Evolutionary conservation across 1,140 invertebrate species (phyloP).

Genomic region (Psilanteris sp.): DNA sequence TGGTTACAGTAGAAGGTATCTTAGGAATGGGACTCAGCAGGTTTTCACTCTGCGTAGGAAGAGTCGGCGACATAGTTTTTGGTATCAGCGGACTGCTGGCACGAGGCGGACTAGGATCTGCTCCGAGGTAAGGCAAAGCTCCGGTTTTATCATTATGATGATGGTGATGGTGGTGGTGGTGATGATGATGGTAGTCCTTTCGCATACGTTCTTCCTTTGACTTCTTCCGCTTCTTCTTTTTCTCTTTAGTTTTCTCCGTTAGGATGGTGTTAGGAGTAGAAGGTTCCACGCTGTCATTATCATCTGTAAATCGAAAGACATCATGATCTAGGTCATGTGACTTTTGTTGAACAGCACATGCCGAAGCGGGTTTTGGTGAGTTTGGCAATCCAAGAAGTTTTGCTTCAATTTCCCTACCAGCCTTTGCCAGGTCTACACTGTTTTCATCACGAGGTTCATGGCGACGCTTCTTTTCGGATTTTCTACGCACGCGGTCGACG

Average conservation of each 20-base stretch:
- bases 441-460: slow-evolving; percentile 84
- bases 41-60: slow-evolving; percentile 77
- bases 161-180: slow-evolving; percentile 81
- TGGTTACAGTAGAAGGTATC: slow-evolving; percentile 73
- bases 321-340: slow-evolving; percentile 73
- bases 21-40: slow-evolving; percentile 82
- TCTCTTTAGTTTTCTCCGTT: slow-evolving; percentile 83
- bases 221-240: slow-evolving; percentile 90
- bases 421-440: slow-evolving; percentile 88
- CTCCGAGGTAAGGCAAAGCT: slow-evolving; percentile 73
- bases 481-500: slow-evolving; percentile 73
- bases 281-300: slow-evolving; percentile 82
- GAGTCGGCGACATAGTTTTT: slow-evolving; percentile 72
- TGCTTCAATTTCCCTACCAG: slow-evolving; percentile 89
- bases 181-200: slow-evolving; percentile 85
- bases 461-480: slow-evolving; percentile 86
- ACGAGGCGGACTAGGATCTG: slow-evolving; percentile 74
- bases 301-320: slow-evolving; percentile 82
- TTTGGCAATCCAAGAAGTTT: slow-evolving; percentile 82
- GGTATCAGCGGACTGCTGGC: slow-evolving; percentile 75
- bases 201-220: slow-evolving; percentile 87
- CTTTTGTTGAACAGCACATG: slow-evolving; percentile 73
- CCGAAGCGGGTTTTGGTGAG: slow-evolving; percentile 69
- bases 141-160: slow-evolving; percentile 73
- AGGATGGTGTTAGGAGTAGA: slow-evolving; percentile 68